Conservation (phyloP, 2,888 invertebrate genomes). For the Phengaris alcon region DNA sequence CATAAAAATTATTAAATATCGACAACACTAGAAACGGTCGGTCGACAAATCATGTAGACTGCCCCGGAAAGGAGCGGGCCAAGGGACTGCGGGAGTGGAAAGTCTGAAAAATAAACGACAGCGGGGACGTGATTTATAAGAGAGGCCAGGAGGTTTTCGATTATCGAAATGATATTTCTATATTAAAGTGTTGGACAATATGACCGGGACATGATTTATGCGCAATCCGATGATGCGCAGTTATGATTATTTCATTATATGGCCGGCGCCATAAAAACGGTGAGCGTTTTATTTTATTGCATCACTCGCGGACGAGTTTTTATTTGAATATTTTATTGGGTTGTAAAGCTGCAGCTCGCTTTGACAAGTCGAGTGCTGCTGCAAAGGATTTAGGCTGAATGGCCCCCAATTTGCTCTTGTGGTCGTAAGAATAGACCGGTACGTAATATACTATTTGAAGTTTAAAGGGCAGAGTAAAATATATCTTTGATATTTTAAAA, state of each 20-base stretch:
- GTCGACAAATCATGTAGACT: constrained; percentile 77
- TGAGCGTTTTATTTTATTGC: constrained; percentile 77
- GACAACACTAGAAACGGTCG: constrained; percentile 73
- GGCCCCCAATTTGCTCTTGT: constrained; percentile 24
- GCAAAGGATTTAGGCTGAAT: constrained; percentile 31
- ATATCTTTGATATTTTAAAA: neutral
- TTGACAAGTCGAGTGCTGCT: constrained; percentile 49
- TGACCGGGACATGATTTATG: constrained; percentile 78
- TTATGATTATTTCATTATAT: constrained; percentile 80
- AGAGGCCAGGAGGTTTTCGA: constrained; percentile 71
- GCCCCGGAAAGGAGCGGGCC: constrained; percentile 68
- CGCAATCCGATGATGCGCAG: constrained; percentile 72
- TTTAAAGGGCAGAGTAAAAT: neutral
- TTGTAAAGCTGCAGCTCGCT: constrained; percentile 60
- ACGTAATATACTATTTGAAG: neutral
- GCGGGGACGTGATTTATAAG: constrained; percentile 73
- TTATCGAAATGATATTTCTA: constrained; percentile 78
- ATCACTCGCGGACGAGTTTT: constrained; percentile 64
- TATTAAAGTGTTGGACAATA: constrained; percentile 81
- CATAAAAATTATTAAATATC: constrained; percentile 80
- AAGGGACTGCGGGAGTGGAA: constrained; percentile 78
- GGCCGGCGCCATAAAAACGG: constrained; percentile 77
- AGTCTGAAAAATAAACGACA: constrained; percentile 78
- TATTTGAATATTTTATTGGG: constrained; percentile 77
- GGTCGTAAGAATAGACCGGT: neutral